Conservation (phyloP, 1,140 invertebrate genomes). For the Eulimnadia texana region DNA sequence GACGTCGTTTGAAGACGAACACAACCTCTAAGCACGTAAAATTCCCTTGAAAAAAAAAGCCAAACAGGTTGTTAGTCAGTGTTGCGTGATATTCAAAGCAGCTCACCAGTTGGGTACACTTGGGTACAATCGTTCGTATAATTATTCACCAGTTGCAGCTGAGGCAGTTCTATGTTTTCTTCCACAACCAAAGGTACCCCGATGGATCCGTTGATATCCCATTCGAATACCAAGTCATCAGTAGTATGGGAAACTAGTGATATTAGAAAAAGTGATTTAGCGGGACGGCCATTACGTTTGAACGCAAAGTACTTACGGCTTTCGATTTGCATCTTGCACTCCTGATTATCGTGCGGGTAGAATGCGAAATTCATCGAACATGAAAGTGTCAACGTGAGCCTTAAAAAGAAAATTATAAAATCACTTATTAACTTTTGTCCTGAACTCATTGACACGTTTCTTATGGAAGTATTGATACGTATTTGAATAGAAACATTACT, state of each 20-base stretch:
- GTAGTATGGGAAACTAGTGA: slow-evolving; percentile 70
- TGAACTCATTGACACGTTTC: background rate
- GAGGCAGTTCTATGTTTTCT: slow-evolving; percentile 71
- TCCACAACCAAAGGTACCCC: slow-evolving; percentile 74
- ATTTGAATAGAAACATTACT: background rate
- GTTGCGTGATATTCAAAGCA: slow-evolving; percentile 6
- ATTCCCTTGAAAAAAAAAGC: slow-evolving; percentile 41
- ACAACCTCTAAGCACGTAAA: slow-evolving; percentile 77
- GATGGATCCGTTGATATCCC: slow-evolving; percentile 71
- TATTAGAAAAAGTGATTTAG: background rate
- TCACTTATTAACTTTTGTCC: background rate
- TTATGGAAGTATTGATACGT: background rate
- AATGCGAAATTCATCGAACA: slow-evolving; percentile 86
- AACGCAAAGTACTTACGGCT: slow-evolving; percentile 52
- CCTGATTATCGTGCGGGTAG: slow-evolving; percentile 80
- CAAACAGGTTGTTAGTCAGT: background rate
- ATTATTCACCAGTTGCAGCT: slow-evolving; percentile 66
- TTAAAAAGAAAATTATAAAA: slow-evolving; percentile 26
- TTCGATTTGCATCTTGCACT: slow-evolving; percentile 82
- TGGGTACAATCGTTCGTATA: slow-evolving; percentile 75
- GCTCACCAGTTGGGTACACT: slow-evolving; percentile 62
- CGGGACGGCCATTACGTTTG: background rate
- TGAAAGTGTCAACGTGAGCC: slow-evolving; percentile 60
- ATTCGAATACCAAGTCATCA: slow-evolving; percentile 77
- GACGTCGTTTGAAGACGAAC: slow-evolving; percentile 65